Evolutionary conservation across 2,888 invertebrate genomes (phyloP), one percentile per base, ranked within the genome.

Genomic region (Axea sp.): DNA sequence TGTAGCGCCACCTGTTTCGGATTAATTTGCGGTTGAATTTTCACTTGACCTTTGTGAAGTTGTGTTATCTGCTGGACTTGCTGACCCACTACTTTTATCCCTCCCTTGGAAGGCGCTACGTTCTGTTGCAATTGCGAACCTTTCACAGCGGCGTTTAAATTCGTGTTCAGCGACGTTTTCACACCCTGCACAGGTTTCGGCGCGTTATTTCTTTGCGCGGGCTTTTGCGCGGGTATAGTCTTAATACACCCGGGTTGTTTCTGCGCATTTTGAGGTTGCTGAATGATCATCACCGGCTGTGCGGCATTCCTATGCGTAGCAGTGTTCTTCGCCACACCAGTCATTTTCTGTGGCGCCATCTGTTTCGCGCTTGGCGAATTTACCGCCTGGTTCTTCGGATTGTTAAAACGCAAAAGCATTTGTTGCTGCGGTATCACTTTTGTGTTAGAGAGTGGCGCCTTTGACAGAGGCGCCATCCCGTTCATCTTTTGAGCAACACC

Each of bases 251-350:
- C 86, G 1, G 83, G 83, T 49, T 84, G 86, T 37, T 86, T 86
- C 49, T 82, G 86, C 1, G 80, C 31, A 47, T 78, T 79, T 37
- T 78, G 80, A 6, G 80, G 81, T 24, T 69, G 72, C 7, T 76
- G 76, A 74, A 91, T 89, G 71, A 91, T 91, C 83, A 91, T 91
- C 9, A 91, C 89, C 12, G 90, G 88, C 78, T 90, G 89, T 0
- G 72, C 19, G 26, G 39, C 3, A 6, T 51, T 51, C 4, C 35
- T 24, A 5, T 49, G 55, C 22, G 75, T 35, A 79, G 83, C 2
- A 59, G 22, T 0, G 76, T 11, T 41, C 84, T 86, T 43, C 0
- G 77, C 75, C 0, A 79, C 45, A 22, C 79, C 83, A 0, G 65
- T 47, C 0, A 78, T 24, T 49, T 86, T 86, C 30, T 80, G 81